phyloP scores from a whole-genome alignment of 2,797 vertebrate species.

The Emydoidea blandingii region DNA sequence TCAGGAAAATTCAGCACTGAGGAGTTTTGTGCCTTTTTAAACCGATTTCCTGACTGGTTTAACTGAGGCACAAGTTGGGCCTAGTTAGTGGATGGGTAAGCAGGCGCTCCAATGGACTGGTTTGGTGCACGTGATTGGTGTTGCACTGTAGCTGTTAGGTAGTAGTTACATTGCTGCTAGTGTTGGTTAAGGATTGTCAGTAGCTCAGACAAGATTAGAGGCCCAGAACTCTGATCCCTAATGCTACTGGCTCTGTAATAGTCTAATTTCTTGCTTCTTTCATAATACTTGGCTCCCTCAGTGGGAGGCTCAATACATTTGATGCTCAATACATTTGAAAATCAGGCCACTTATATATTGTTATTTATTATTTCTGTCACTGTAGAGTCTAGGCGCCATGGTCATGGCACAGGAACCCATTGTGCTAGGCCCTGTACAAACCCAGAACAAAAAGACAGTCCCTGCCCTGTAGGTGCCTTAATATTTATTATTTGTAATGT shows the following conservation, averaged over 20 bases:
- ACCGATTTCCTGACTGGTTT: accelerated
- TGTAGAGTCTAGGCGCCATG: background rate
- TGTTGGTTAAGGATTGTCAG: background rate
- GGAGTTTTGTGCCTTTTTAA: background rate
- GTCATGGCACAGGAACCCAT: background rate
- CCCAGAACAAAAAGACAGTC: background rate
- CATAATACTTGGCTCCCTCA: background rate
- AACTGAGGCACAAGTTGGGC: background rate
- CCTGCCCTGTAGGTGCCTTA: background rate
- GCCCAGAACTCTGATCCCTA: accelerated
- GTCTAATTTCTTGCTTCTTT: background rate
- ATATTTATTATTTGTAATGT: background rate
- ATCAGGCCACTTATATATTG: background rate
- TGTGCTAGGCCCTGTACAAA: background rate
- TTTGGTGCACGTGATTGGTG: accelerated
- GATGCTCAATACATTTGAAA: background rate
- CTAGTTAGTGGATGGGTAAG: accelerated
- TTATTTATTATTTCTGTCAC: background rate
- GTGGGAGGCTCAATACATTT: background rate
- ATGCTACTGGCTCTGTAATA: background rate
- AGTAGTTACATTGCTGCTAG: background rate
- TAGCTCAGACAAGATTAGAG: background rate
- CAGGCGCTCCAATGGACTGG: background rate
- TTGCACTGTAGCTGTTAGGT: background rate
- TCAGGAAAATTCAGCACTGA: background rate